Conservation (phyloP, 2,113 vertebrate genomes). For the Scalopus aquaticus region DNA sequence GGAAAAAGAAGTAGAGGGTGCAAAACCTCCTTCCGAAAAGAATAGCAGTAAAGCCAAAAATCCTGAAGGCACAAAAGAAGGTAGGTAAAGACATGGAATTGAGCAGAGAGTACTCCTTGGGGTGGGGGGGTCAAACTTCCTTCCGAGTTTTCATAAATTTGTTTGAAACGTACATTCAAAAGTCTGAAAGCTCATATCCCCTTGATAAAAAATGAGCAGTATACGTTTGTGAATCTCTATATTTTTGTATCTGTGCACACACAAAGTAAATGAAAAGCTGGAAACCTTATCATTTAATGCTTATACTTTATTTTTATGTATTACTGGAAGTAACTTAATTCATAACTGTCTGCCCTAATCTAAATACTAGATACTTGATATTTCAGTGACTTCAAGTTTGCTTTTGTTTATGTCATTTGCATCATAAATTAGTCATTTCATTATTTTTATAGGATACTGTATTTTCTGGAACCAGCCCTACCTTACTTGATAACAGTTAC, state of each 20-base stretch:
- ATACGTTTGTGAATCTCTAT: not conserved
- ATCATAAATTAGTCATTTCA: not conserved
- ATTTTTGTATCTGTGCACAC: not conserved
- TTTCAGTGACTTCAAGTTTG: not conserved
- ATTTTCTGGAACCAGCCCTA: not conserved
- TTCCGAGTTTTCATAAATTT: not conserved
- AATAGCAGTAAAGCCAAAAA: constrained; percentile 88
- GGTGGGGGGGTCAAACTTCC: not conserved
- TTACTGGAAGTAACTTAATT: constrained; percentile 1
- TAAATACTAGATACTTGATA: constrained; percentile 2
- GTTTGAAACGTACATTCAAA: not conserved
- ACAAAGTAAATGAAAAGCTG: not conserved
- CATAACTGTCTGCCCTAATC: not conserved
- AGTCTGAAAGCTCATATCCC: not conserved
- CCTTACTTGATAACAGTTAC: not conserved
- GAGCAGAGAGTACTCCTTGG: not conserved
- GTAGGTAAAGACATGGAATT: constrained; percentile 78
- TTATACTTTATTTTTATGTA: not conserved
- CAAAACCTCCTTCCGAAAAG: constrained; percentile 84
- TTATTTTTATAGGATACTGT: constrained; percentile 31
- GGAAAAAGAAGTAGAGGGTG: constrained; percentile 78
- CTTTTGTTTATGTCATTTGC: not conserved
- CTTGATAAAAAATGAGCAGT: not conserved
- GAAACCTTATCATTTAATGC: not conserved
- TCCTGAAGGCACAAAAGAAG: constrained; percentile 92